Evolutionary conservation across 1,140 invertebrate genomes (phyloP), one percentile per base, ranked within the genome.

Genomic region (Diplogasteroides magnus): DNA sequence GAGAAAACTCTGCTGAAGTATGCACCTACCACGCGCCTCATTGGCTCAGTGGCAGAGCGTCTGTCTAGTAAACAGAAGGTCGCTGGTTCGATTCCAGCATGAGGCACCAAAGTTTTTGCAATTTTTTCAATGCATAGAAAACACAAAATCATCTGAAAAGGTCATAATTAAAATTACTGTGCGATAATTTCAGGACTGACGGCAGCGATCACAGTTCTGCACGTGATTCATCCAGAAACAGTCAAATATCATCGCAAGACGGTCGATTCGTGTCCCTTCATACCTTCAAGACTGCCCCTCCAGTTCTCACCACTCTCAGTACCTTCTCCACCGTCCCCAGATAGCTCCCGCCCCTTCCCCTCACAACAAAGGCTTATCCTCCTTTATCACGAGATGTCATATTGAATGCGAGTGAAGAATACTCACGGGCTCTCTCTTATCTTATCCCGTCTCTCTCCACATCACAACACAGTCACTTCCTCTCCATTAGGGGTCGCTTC

Each of bases 81-180:
- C 75, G 75, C 75, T 77, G 74, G 75, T 76, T 76, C 75, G 75
- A 76, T 76, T 77, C 75, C 75, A 76, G 75, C 75, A 76, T 77
- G 72, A 75, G 74, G 74, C 71, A 73, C 31, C 31, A 56, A 61
- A 62, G 19, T 28, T 56, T 64, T 64, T 6, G 6, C 37, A 19
- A 6, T 48, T 48, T 48, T 19, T 11, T 48, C 37, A 6, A 48
- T 11, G 6, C 6, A 48, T 48, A 48, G 6, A 11, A 11, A 19
- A 6, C 37, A n/a, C n/a, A n/a, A n/a, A n/a, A n/a, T n/a, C n/a
- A n/a, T n/a, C n/a, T n/a, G n/a, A n/a, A n/a, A n/a, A n/a, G n/a
- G n/a, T n/a, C n/a, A n/a, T n/a, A n/a, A n/a, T n/a, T n/a, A n/a
- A n/a, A n/a, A n/a, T n/a, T n/a, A n/a, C n/a, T n/a, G n/a, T n/a